Evolutionary conservation across 2,113 vertebrate genomes (phyloP), one percentile per base, ranked within the genome.

Genomic region (Pseudois nayaur): DNA sequence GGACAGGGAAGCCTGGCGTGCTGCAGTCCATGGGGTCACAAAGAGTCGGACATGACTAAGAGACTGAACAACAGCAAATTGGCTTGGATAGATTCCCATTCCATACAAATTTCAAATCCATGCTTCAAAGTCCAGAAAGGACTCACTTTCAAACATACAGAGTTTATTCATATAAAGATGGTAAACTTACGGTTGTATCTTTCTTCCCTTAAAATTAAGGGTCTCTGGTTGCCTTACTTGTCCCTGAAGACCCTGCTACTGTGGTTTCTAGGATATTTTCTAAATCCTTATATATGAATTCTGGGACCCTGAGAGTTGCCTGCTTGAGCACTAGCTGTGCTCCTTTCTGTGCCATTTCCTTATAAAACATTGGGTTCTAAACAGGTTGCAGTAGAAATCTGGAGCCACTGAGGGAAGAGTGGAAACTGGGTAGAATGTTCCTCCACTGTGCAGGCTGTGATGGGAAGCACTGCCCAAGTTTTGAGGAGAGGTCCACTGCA

Each of bases 261-360:
- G 13, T 88, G 92, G 59, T 31, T 85, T 95, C 45, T 81, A 48
- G 87, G 55, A 36, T 89, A 19, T 88, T 95, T 93, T 95, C 60
- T 88, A 85, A 84, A 90, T 36, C 21, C 25, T 40, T 97, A 88
- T 45, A 87, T 97, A 85, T 57, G 89, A 94, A 71, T 96, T 83
- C 88, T 74, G 6, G n/a, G 31, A n/a, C 50, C 12, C 31, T 83
- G 4, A 54, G 62, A 74, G 10, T 84, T 84, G 82, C 36, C 43
- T 84, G 10, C 31, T 60, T 94, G 19, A 55, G 62, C 15, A 52
- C 13, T 52, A 95, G 12, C 43, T 59, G 8, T 48, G 3, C 27
- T 52, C 43, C 43, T 90, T 85, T 84, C 55, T 85, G 27, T 81
- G 27, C 15, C 54, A 50, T 88, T 50, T 95, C 54, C 87, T 95